phyloP scores from a whole-genome alignment of 2,888 invertebrate genomes.

The Smittia sp. region DNA sequence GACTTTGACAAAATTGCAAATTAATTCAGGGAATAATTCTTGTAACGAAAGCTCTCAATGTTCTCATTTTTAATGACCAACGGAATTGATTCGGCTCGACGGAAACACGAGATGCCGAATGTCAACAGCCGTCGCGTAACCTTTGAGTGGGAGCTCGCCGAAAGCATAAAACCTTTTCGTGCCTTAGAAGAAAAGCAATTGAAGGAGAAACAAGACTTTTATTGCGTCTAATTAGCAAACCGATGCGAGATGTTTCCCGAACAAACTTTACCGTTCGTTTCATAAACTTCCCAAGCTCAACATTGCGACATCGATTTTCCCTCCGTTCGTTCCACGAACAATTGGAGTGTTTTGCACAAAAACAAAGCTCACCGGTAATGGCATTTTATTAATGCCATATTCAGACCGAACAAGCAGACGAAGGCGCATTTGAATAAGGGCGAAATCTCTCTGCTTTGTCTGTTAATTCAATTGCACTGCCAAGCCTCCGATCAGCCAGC shows the following conservation, averaged over 20 bases:
- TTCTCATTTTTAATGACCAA: too few relatives aligned
- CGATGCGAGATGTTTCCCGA: too few relatives aligned
- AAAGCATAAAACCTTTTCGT: neutral
- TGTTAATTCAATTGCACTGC: too few relatives aligned
- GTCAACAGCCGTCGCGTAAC: too few relatives aligned
- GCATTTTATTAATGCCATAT: slow-evolving; percentile 36
- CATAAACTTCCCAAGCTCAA: neutral
- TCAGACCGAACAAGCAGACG: slow-evolving; percentile 24
- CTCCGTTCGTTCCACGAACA: neutral
- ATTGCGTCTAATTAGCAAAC: neutral
- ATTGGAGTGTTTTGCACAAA: neutral
- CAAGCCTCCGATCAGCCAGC: too few relatives aligned
- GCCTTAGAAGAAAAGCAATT: neutral
- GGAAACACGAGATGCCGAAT: too few relatives aligned
- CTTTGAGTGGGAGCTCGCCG: too few relatives aligned
- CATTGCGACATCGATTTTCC: neutral
- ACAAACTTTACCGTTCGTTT: neutral
- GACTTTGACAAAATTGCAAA: too few relatives aligned
- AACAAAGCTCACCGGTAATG: neutral
- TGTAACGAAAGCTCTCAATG: too few relatives aligned
- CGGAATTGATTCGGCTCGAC: too few relatives aligned
- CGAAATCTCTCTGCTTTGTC: too few relatives aligned
- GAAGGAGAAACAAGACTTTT: neutral
- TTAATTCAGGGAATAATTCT: too few relatives aligned
- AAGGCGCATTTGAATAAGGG: slow-evolving; percentile 29